Percentiles rank a stretch among this genome's conserved stretches.
phyloP scores from a whole-genome alignment of 1,140 invertebrate species.

The Orchesella cincta region DNA sequence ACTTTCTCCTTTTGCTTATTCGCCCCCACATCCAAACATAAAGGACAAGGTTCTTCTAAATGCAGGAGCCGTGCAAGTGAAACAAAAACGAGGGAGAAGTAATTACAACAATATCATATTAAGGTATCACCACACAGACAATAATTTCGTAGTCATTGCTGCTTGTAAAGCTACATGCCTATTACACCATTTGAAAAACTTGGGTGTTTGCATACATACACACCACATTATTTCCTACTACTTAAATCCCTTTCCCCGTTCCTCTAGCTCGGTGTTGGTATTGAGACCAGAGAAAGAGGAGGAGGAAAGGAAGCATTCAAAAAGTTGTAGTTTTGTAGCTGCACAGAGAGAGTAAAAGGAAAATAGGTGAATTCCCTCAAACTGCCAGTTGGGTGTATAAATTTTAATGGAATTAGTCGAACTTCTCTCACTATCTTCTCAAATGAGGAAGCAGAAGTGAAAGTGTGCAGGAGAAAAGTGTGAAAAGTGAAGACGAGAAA shows the following conservation, averaged over 20 bases:
- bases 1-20: not conserved
- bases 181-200: too few relatives aligned
- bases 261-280: too few relatives aligned
- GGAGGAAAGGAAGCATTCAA: too few relatives aligned
- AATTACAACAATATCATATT: constrained; percentile 17
- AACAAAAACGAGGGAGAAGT: not conserved
- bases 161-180: too few relatives aligned
- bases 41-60: not conserved
- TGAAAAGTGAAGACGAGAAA: too few relatives aligned
- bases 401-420: constrained; percentile 28
- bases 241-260: too few relatives aligned
- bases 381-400: not conserved
- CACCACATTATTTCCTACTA: too few relatives aligned
- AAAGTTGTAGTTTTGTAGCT: too few relatives aligned
- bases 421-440: not conserved
- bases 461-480: not conserved
- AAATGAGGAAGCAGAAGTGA: not conserved
- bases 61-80: not conserved
- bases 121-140: constrained; percentile 13
- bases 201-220: too few relatives aligned
- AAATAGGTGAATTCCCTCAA: constrained; percentile 13
- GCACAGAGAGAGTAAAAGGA: not conserved
- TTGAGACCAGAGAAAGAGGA: too few relatives aligned
- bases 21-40: not conserved
- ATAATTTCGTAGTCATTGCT: constrained; percentile 1